Conservation (phyloP, 1,140 invertebrate species). For the Pogonomyrmex californicus region DNA sequence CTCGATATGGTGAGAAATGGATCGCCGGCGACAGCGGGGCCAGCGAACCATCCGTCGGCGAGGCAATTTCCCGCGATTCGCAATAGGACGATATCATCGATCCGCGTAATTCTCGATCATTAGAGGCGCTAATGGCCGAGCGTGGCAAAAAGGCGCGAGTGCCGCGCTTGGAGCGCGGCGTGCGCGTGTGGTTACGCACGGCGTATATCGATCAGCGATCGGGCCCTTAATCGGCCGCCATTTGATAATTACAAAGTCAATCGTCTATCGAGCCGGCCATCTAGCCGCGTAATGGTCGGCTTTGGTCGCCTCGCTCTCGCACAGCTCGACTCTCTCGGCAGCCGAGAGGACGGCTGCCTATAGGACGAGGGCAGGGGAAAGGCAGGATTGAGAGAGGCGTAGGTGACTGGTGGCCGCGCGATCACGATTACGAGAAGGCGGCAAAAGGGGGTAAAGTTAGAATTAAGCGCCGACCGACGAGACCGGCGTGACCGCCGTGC, state of each 20-base stretch:
- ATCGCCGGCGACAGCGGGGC: not conserved
- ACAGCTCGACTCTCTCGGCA: not conserved
- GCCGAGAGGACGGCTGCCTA: not conserved
- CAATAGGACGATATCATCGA: constrained; percentile 68
- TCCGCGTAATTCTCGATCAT: constrained; percentile 64
- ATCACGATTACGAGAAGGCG: constrained; percentile 47
- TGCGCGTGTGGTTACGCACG: constrained; percentile 29
- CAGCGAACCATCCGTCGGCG: not conserved
- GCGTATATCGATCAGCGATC: constrained; percentile 48
- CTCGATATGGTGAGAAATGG: constrained; percentile 3
- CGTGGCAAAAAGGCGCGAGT: constrained; percentile 37
- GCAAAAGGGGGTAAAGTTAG: constrained; percentile 50
- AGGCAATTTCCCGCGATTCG: constrained; percentile 36
- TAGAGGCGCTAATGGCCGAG: constrained; percentile 64
- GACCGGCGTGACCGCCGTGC: constrained; percentile 5
- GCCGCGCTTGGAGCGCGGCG: not conserved
- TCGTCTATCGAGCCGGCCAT: constrained; percentile 66
- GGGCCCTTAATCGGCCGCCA: constrained; percentile 58
- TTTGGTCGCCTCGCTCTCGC: constrained; percentile 11
- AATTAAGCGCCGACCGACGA: constrained; percentile 31
- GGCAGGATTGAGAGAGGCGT: constrained; percentile 58
- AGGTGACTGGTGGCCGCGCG: constrained; percentile 67
- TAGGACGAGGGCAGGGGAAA: constrained; percentile 36
- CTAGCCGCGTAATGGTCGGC: constrained; percentile 47
- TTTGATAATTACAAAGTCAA: constrained; percentile 72